Conservation (phyloP, 2,888 invertebrate genomes). For the Steinernema hermaphroditum region DNA sequence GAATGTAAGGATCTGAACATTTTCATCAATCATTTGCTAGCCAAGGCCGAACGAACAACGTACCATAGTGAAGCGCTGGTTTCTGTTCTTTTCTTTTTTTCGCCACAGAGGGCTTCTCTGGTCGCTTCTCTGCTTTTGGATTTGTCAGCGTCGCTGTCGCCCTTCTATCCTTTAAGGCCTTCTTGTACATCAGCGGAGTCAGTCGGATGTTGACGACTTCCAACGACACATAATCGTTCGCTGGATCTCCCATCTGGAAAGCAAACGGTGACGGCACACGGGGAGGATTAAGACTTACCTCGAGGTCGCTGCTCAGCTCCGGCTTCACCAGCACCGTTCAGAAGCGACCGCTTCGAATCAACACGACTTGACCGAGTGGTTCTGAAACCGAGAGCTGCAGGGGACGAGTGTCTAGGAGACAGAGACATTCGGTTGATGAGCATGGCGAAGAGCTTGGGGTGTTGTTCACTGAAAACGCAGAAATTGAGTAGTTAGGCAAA, state of each 20-base stretch:
- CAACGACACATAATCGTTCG: constrained; percentile 4
- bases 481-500: too few relatives aligned
- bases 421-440: too few relatives aligned
- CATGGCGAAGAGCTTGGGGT: too few relatives aligned
- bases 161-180: neutral
- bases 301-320: too few relatives aligned
- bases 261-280: too few relatives aligned
- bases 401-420: too few relatives aligned
- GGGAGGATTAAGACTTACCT: too few relatives aligned
- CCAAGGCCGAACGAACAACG: neutral
- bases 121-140: neutral
- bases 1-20: neutral
- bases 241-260: neutral
- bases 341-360: too few relatives aligned
- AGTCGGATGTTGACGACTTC: neutral
- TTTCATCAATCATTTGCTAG: neutral
- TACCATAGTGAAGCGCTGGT: neutral
- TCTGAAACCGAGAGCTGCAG: too few relatives aligned
- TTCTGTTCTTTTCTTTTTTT: neutral
- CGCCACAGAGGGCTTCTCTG: neutral
- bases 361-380: too few relatives aligned
- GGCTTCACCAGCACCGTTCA: too few relatives aligned
- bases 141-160: neutral
- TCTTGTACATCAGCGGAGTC: neutral
- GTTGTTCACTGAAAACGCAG: too few relatives aligned